Evolutionary conservation across 2,113 vertebrate genomes (phyloP).

Genomic region (Natator depressus): DNA sequence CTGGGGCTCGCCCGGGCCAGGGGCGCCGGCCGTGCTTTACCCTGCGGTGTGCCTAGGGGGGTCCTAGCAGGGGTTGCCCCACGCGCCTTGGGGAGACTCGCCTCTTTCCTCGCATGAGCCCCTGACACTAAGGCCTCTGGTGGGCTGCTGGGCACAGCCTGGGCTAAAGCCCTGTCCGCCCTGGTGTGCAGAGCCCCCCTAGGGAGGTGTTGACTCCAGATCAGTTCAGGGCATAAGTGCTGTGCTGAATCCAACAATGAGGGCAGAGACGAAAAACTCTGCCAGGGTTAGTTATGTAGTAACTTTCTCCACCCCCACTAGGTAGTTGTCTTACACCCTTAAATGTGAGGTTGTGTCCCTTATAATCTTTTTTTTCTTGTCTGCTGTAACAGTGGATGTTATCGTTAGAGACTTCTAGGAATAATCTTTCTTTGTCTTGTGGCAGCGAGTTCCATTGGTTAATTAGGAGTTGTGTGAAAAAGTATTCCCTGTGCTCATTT

Average conservation of each 20-base stretch:
- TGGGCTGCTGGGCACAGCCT: not conserved
- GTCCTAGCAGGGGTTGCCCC: no score
- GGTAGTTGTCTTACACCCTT: not conserved
- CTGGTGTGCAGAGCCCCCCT: not conserved
- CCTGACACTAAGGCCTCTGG: not conserved
- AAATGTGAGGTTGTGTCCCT: not conserved
- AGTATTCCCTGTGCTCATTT: not conserved
- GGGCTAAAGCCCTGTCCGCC: not conserved
- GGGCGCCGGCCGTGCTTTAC: not conserved
- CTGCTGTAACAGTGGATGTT: not conserved
- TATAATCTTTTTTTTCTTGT: not conserved
- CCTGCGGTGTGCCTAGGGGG: no score
- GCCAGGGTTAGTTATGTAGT: not conserved
- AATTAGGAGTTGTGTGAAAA: not conserved
- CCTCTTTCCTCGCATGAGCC: not conserved
- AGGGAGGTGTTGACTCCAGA: not conserved
- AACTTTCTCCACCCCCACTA: not conserved
- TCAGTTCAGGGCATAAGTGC: not conserved
- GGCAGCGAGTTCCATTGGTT: not conserved
- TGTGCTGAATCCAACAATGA: not conserved
- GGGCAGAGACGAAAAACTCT: not conserved
- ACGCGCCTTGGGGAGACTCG: not conserved
- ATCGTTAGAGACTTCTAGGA: not conserved
- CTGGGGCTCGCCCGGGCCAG: not conserved
- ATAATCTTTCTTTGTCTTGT: not conserved